phyloP scores from a whole-genome alignment of 30 jellyfish, hydroid and myxozoan species.

The Sanderia malayensis region DNA sequence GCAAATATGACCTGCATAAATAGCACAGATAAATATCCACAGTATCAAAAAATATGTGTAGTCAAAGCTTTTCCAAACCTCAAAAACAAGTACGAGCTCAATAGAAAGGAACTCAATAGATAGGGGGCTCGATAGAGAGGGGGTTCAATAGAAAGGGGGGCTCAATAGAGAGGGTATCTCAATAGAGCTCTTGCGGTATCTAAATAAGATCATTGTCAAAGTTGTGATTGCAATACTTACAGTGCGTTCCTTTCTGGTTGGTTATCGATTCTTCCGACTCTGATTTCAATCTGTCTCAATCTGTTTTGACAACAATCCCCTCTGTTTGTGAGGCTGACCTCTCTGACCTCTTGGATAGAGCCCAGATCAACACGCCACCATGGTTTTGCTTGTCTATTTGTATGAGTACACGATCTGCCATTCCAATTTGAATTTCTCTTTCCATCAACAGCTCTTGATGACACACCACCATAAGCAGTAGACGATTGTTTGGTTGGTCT shows the following conservation, averaged over 20 bases:
- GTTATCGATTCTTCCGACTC: constrained; percentile 27
- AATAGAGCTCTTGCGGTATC: too few species aligned
- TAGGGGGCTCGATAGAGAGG: too few species aligned
- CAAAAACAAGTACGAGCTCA: too few species aligned
- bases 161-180: too few species aligned
- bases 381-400: constrained; percentile 36
- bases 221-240: too few species aligned
- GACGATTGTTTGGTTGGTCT: constrained; percentile 62
- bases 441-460: constrained; percentile 59
- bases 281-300: constrained; percentile 29
- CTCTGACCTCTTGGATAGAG: constrained; percentile 13
- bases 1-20: too few species aligned
- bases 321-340: constrained; percentile 50
- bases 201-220: too few species aligned
- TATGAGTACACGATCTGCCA: constrained; percentile 57
- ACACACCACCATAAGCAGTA: constrained; percentile 53
- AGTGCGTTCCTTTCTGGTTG: constrained; percentile 28
- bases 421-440: constrained; percentile 38
- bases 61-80: too few species aligned
- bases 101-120: too few species aligned
- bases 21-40: too few species aligned
- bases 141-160: too few species aligned
- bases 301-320: constrained; percentile 51
- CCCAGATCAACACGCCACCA: constrained; percentile 72
- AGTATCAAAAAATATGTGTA: too few species aligned